These are phyloP conservation scores for Antechinus stuartii DNA, from an alignment of 2,113 vertebrate species.

Conservation along the genomic window DNA sequence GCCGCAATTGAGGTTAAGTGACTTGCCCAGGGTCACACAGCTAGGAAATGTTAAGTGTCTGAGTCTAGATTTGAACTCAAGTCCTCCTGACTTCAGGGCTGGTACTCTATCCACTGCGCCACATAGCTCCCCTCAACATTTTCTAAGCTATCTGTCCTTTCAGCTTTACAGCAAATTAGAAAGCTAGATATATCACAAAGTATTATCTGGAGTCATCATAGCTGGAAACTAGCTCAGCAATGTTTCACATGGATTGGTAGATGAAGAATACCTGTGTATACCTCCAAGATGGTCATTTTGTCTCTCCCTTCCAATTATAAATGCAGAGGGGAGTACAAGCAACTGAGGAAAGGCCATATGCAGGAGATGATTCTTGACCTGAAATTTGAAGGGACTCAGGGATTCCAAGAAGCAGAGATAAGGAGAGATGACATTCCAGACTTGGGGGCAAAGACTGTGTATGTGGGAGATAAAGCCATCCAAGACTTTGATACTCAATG, in stretches of 20 bases:
- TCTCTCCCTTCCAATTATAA: neutral
- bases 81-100: too few relatives aligned
- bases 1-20: too few relatives aligned
- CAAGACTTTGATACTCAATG: neutral
- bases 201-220: neutral
- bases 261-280: neutral
- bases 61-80: too few relatives aligned
- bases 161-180: neutral
- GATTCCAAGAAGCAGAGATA: neutral
- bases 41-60: too few relatives aligned
- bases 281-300: neutral
- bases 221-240: neutral
- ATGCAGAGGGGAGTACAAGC: neutral
- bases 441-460: neutral
- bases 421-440: neutral
- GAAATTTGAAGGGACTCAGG: neutral
- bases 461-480: neutral
- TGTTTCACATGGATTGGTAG: neutral
- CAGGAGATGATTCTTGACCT: neutral
- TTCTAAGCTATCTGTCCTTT: neutral
- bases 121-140: neutral
- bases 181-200: neutral
- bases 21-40: too few relatives aligned
- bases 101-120: too few relatives aligned
- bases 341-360: neutral